Evolutionary conservation across 2,113 vertebrate species (phyloP).

Genomic region (Bos taurus): DNA sequence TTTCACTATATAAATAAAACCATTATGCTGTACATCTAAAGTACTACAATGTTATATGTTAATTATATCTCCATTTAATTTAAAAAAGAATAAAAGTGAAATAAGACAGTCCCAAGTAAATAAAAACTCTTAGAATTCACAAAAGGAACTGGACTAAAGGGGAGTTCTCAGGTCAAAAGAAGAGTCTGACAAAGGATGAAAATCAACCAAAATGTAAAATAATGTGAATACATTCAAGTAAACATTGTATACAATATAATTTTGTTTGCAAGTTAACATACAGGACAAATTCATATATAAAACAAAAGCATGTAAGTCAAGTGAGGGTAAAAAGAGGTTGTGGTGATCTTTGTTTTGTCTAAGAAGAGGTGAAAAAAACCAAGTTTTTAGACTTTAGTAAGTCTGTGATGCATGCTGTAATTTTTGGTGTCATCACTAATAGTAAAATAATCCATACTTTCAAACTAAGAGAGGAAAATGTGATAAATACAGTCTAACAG

Average conservation of each 20-base stretch:
- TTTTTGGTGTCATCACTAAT: background rate
- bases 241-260: background rate
- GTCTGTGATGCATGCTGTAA: background rate
- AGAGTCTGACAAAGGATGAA: background rate
- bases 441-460: background rate
- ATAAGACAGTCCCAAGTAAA: background rate
- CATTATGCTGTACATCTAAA: background rate
- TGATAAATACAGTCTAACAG: background rate
- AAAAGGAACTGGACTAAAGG: background rate
- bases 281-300: background rate
- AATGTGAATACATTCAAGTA: background rate
- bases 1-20: background rate
- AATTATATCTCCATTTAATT: background rate
- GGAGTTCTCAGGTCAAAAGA: background rate
- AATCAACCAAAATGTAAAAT: background rate
- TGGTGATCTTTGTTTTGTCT: background rate
- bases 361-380: background rate
- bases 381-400: background rate
- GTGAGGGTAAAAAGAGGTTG: background rate
- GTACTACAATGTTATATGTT: background rate
- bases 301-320: background rate
- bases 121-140: background rate
- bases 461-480: background rate
- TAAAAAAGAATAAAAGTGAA: background rate
- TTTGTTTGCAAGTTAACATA: background rate